phyloP scores from a whole-genome alignment of 1,140 invertebrate genomes.

The Brachionus rubens region DNA sequence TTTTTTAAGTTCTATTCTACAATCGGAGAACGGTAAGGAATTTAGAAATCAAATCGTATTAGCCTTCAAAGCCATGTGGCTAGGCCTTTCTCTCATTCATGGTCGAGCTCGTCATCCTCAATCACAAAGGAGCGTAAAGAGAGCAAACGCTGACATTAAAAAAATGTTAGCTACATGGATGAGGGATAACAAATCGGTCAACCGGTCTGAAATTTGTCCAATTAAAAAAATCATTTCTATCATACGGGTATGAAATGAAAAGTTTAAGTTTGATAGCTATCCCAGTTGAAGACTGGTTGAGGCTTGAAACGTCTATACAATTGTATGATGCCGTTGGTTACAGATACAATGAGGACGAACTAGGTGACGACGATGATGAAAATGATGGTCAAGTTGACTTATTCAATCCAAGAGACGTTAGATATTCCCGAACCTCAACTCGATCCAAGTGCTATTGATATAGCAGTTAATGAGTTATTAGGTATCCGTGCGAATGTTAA shows the following conservation, averaged over 20 bases:
- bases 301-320: neutral
- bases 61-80: neutral
- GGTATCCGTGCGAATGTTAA: too few species aligned
- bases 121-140: neutral
- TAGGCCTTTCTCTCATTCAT: neutral
- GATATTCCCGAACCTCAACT: neutral
- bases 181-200: neutral
- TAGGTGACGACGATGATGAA: neutral
- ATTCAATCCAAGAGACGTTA: slow-evolving; percentile 3
- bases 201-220: neutral
- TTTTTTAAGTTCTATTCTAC: slow-evolving; percentile 23
- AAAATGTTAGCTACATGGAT: slow-evolving; percentile 14
- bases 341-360: neutral
- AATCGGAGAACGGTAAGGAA: slow-evolving; percentile 3
- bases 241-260: neutral
- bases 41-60: slow-evolving; percentile 9
- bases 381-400: neutral
- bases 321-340: neutral
- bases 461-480: too few species aligned
- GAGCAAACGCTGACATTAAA: neutral
- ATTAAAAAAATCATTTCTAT: neutral
- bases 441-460: too few species aligned
- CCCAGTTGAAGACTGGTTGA: neutral
- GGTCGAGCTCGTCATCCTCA: slow-evolving; percentile 14
- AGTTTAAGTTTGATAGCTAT: neutral